These are phyloP conservation scores for Vimba vimba DNA, from an alignment of 2,113 vertebrate species.

Conservation along the genomic window DNA sequence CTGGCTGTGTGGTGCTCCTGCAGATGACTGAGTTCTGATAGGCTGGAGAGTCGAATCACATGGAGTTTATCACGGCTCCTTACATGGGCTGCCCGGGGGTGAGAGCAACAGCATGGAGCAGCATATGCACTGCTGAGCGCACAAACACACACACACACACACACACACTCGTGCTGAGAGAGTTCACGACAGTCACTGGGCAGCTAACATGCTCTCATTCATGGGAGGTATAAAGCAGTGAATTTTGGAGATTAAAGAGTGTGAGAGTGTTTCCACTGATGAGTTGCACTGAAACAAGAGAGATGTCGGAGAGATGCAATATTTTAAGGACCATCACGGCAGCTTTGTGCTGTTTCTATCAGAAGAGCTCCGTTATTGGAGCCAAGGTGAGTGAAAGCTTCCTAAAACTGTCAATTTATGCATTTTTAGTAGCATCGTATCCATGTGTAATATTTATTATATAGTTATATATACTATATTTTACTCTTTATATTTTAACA, in stretches of 20 bases:
- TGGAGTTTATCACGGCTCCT: slow-evolving; percentile 77
- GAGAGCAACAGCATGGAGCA: slow-evolving; percentile 62
- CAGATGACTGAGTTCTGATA: slow-evolving; percentile 81
- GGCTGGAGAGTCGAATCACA: slow-evolving; percentile 79
- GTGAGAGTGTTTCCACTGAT: neutral
- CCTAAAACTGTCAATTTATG: neutral
- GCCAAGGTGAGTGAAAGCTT: slow-evolving; percentile 85
- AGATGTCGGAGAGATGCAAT: slow-evolving; percentile 89
- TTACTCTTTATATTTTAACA: neutral
- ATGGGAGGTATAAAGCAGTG: slow-evolving; percentile 24
- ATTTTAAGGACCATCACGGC: slow-evolving; percentile 83
- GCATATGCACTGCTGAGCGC: slow-evolving; percentile 24
- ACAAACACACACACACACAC: slow-evolving; percentile 3
- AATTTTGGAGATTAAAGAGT: slow-evolving; percentile 20
- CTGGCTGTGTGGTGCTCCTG: slow-evolving; percentile 55
- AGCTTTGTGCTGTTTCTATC: slow-evolving; percentile 94
- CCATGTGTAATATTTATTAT: neutral
- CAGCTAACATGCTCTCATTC: slow-evolving; percentile 22
- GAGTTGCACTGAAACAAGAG: slow-evolving; percentile 46
- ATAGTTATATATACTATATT: neutral
- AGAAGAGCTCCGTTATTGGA: slow-evolving; percentile 85
- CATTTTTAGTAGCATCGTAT: neutral
- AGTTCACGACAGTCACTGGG: slow-evolving; percentile 16
- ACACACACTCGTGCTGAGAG: neutral
- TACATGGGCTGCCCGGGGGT: slow-evolving; percentile 74